These are phyloP conservation scores for Lobophora halterata DNA, from an alignment of 2,888 invertebrate genomes.

Conservation along the genomic window DNA sequence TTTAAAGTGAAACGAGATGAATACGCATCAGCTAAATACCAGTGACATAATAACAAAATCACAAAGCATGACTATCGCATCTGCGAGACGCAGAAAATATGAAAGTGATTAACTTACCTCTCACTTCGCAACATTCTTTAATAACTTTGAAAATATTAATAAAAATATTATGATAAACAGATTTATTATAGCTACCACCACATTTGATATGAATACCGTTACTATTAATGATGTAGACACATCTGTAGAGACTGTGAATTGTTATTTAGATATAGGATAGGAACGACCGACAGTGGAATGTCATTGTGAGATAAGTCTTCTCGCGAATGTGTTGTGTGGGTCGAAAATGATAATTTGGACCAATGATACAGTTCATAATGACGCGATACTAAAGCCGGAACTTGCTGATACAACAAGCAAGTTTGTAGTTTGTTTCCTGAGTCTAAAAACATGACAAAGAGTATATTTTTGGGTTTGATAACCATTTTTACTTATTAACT, in stretches of 20 bases:
- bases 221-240: neutral
- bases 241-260: neutral
- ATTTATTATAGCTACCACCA: too few relatives aligned
- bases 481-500: too few relatives aligned
- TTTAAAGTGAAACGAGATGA: slow-evolving; percentile 8
- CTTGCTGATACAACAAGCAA: neutral
- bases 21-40: slow-evolving; percentile 8
- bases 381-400: slow-evolving; percentile 13
- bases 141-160: neutral
- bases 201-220: slow-evolving; percentile 3
- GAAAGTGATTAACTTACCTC: slow-evolving; percentile 11
- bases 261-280: slow-evolving; percentile 6
- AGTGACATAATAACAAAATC: slow-evolving; percentile 17
- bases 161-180: too few relatives aligned
- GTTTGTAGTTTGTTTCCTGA: neutral
- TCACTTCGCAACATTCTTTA: slow-evolving; percentile 10
- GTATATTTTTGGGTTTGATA: too few relatives aligned
- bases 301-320: slow-evolving; percentile 50
- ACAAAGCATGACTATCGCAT: slow-evolving; percentile 15
- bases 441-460: too few relatives aligned
- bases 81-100: slow-evolving; percentile 6
- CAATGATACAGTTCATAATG: slow-evolving; percentile 27
- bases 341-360: slow-evolving; percentile 34
- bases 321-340: slow-evolving; percentile 34
- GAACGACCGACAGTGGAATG: slow-evolving; percentile 42